Evolutionary conservation across 30 jellyfish, hydroid and myxozoan species (phyloP), one percentile per base, ranked within the genome.

Genomic region (Aurelia aurita): DNA sequence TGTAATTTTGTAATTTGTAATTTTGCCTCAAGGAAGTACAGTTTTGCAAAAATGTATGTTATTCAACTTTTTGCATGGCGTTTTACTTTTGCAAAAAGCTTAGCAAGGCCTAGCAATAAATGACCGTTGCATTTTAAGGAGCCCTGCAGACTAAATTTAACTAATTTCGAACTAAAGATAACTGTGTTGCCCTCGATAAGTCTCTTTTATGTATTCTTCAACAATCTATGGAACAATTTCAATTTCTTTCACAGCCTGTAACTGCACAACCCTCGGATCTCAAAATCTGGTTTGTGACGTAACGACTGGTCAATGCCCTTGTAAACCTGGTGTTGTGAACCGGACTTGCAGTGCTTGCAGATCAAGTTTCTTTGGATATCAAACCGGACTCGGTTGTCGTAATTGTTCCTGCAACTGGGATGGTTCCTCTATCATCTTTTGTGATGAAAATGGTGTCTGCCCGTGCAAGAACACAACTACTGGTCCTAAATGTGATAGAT

Each of bases 261-360:
- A 58, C 57, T 91, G 98, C 68, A 68, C 86, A 5, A 31, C 28
- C 6, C 86, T 70, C 15, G 96, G 96, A 3, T 91, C 98, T 16
- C 34, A 7, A 32, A 70, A 34, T 34, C 78, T 75, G 15, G 90
- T 58, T 14, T 91, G 98, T 69, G 96, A 91, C 46, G 82, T 60
- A 59, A 28, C 62, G n/a, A 75, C 94, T 43, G 98, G 98, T 2
- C 87, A 76, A 61, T 91, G 98, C 73, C 87, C 76, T 15, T 91
- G 98, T 83, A 74, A 91, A 32, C 84, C 85, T 6, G 91, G 91
- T 54, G 93, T 91, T 35, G 87, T 72, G 14, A 68, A 73, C 44
- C 91, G 98, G 16, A 85, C 93, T 0, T 91, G 98, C 74, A 59
- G 79, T 63, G 80, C 55, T 14, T 91, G 98, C 77, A 35, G 71